A percentile compares a stretch with the other conserved stretches of the same genome.
These are phyloP conservation scores for Pristionchus maxplancki DNA, from an alignment of 2,888 invertebrate genomes.

Conservation along the genomic window DNA sequence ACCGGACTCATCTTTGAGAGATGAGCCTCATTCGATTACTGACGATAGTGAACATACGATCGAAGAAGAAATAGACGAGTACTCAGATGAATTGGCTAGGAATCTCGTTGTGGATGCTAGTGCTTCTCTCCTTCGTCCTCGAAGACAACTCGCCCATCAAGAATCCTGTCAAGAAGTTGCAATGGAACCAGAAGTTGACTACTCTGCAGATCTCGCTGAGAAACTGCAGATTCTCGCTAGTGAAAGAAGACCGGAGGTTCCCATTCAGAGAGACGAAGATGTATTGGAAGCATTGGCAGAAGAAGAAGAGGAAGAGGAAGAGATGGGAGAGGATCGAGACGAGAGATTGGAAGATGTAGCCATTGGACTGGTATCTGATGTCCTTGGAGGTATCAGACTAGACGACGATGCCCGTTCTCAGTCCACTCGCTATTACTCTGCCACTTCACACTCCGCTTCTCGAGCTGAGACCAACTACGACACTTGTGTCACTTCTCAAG, in stretches of 20 bases:
- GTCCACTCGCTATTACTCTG: slow-evolving; percentile 57
- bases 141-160: slow-evolving; percentile 54
- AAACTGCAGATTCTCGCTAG: slow-evolving; percentile 64
- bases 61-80: slow-evolving; percentile 59
- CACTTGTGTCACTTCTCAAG: slow-evolving; percentile 68
- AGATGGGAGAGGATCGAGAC: slow-evolving; percentile 53
- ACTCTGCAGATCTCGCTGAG: slow-evolving; percentile 68
- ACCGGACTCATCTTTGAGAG: slow-evolving; percentile 52
- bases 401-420: slow-evolving; percentile 55
- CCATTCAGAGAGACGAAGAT: slow-evolving; percentile 20
- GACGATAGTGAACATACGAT: slow-evolving; percentile 52
- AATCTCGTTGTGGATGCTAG: slow-evolving; percentile 61
- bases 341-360: slow-evolving; percentile 55
- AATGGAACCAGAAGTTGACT: slow-evolving; percentile 68
- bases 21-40: slow-evolving; percentile 57
- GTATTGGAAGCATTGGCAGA: slow-evolving; percentile 27
- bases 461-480: slow-evolving; percentile 63
- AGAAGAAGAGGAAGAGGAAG: slow-evolving; percentile 57
- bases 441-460: slow-evolving; percentile 59
- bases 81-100: slow-evolving; percentile 60
- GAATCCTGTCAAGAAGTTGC: slow-evolving; percentile 66
- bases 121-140: not conserved
- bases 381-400: slow-evolving; percentile 56
- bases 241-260: slow-evolving; percentile 53
- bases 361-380: slow-evolving; percentile 58